Percentiles rank a stretch among this genome's conserved stretches.
Evolutionary conservation across 2,113 vertebrate genomes (phyloP).

Genomic region (Gasterosteus nipponicus): DNA sequence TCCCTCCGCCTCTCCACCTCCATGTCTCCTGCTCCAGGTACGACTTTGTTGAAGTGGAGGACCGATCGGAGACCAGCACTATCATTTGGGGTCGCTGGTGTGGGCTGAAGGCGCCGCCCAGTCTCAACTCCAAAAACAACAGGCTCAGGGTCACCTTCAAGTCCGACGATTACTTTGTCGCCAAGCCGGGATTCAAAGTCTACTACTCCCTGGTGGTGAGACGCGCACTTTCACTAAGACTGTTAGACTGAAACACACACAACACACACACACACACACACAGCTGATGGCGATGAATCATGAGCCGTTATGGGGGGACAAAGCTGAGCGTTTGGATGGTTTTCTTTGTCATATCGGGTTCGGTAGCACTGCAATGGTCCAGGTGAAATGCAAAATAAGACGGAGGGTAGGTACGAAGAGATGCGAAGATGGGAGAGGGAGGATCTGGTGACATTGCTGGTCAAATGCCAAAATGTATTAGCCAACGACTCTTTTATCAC

Average conservation of each 20-base stretch:
- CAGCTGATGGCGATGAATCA: slow-evolving; percentile 5
- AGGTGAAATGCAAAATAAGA: slow-evolving; percentile 19
- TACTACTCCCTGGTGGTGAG: slow-evolving; percentile 93
- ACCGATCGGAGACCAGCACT: slow-evolving; percentile 89
- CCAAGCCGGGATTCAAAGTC: slow-evolving; percentile 96
- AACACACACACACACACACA: slow-evolving; percentile 20
- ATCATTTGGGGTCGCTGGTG: slow-evolving; percentile 96
- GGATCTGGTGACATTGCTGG: slow-evolving; percentile 23
- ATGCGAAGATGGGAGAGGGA: slow-evolving; percentile 5
- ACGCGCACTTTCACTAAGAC: background rate
- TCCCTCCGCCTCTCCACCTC: background rate
- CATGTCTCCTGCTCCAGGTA: slow-evolving; percentile 81
- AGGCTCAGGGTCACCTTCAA: slow-evolving; percentile 94
- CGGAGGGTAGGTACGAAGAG: background rate
- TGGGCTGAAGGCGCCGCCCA: slow-evolving; percentile 89
- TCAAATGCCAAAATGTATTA: slow-evolving; percentile 52
- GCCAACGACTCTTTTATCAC: slow-evolving; percentile 33
- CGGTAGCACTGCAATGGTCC: slow-evolving; percentile 26
- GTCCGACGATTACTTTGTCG: slow-evolving; percentile 96
- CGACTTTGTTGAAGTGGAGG: slow-evolving; percentile 97
- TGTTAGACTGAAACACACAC: background rate
- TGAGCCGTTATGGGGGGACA: slow-evolving; percentile 1
- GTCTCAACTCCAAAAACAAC: slow-evolving; percentile 91
- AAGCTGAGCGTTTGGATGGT: background rate
- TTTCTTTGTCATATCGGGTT: slow-evolving; percentile 16